phyloP scores from a whole-genome alignment of 1,140 invertebrate genomes.

The Trypoxylus dichotomus region DNA sequence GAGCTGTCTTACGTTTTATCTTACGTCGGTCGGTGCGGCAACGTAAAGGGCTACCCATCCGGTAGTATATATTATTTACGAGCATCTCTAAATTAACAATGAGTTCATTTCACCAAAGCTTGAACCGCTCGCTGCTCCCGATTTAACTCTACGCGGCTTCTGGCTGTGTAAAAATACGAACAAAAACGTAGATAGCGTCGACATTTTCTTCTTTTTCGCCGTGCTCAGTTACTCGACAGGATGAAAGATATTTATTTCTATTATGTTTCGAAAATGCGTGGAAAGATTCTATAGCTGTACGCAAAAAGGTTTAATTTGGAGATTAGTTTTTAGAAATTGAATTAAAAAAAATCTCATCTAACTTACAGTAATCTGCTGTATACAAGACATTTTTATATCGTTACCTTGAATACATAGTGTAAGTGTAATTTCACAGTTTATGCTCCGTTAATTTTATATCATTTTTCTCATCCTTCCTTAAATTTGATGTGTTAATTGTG shows the following conservation, averaged over 20 bases:
- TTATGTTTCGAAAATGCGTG: not conserved
- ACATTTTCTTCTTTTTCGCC: not conserved
- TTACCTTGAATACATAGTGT: too few species aligned
- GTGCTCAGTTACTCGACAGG: not conserved
- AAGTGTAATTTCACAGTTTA: too few species aligned
- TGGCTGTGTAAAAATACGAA: not conserved
- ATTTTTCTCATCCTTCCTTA: too few species aligned
- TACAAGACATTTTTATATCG: too few species aligned
- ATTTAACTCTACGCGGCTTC: not conserved
- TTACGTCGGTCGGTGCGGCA: not conserved
- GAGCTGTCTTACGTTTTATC: not conserved
- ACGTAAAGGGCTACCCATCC: not conserved
- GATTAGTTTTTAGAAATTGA: not conserved
- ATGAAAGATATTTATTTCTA: not conserved
- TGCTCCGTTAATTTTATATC: too few species aligned
- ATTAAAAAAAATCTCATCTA: not conserved
- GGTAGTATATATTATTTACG: not conserved
- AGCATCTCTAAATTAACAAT: slow-evolving; percentile 3
- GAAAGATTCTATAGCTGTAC: not conserved
- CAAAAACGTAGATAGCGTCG: not conserved
- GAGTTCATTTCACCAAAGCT: not conserved
- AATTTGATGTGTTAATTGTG: too few species aligned
- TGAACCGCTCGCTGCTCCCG: not conserved
- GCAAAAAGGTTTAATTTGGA: not conserved
- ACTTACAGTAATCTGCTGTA: too few species aligned